A percentile compares a stretch with the other conserved stretches of the same genome.
phyloP scores from a whole-genome alignment of 2,888 invertebrate genomes.

The Apamea sordens region DNA sequence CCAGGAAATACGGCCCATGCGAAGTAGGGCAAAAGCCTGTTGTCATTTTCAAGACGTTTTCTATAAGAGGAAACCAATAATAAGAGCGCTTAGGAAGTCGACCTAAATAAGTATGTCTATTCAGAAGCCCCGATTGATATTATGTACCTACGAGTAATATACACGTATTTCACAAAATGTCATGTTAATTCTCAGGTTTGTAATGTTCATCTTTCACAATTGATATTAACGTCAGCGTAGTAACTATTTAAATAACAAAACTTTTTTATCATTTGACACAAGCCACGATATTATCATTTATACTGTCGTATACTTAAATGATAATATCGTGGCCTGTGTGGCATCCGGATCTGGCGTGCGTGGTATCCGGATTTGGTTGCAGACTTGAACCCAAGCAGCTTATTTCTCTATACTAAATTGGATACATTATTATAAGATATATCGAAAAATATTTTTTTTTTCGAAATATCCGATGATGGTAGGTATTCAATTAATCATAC shows the following conservation, averaged over 20 bases:
- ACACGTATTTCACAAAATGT: constrained; percentile 27
- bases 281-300: constrained; percentile 15
- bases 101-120: constrained; percentile 19
- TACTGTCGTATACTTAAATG: neutral
- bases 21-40: neutral
- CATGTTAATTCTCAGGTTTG: constrained; percentile 10
- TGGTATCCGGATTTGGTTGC: constrained; percentile 30
- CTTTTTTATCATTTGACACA: constrained; percentile 8
- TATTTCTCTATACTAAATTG: constrained; percentile 35
- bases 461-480: neutral
- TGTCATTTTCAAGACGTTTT: constrained; percentile 23
- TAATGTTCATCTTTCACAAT: constrained; percentile 10
- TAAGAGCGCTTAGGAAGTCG: neutral
- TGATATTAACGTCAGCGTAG: neutral
- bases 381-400: constrained; percentile 28
- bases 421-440: constrained; percentile 30
- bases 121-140: neutral
- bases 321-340: neutral
- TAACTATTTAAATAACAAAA: constrained; percentile 42
- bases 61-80: neutral
- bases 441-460: neutral
- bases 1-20: neutral
- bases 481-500: neutral
- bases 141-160: too few species aligned
- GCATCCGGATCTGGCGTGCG: constrained; percentile 22